Evolutionary conservation across 2,888 invertebrate genomes (phyloP).

Genomic region (Phalera bucephala): DNA sequence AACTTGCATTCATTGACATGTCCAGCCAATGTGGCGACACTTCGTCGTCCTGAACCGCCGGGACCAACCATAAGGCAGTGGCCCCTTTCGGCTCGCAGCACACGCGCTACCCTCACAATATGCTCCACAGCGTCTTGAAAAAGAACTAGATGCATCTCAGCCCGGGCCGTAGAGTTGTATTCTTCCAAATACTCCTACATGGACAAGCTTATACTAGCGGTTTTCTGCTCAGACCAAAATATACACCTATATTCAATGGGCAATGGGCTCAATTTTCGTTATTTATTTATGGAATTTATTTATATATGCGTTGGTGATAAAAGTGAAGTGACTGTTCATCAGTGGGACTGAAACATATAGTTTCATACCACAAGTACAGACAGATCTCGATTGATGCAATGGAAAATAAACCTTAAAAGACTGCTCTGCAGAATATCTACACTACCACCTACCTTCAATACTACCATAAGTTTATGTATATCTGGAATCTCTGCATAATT

Average conservation of each 20-base stretch:
- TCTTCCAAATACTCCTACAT: constrained; percentile 91
- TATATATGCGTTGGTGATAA: too few species aligned
- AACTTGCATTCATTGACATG: constrained; percentile 93
- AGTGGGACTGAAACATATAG: too few species aligned
- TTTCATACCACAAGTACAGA: too few species aligned
- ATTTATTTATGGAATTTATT: too few species aligned
- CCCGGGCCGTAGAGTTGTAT: constrained; percentile 89
- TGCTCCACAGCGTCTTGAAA: constrained; percentile 96
- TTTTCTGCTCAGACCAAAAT: too few species aligned
- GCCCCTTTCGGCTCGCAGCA: constrained; percentile 93
- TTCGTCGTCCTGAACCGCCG: constrained; percentile 95
- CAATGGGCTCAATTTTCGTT: too few species aligned
- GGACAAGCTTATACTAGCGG: too few species aligned
- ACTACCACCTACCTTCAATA: constrained; percentile 89
- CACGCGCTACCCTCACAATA: constrained; percentile 91
- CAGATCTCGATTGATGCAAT: too few species aligned
- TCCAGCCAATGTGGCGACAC: constrained; percentile 92
- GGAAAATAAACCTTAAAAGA: too few species aligned
- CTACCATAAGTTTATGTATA: constrained; percentile 85
- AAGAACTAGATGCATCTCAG: constrained; percentile 92
- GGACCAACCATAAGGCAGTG: constrained; percentile 94
- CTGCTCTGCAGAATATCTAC: too few species aligned
- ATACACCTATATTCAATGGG: too few species aligned
- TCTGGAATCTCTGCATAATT: constrained; percentile 93
- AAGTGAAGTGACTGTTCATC: too few species aligned